Percentiles rank a stretch among this genome's conserved stretches.
Evolutionary conservation across 2,888 invertebrate genomes (phyloP).

Genomic region (Ramazzottius varieornatus): DNA sequence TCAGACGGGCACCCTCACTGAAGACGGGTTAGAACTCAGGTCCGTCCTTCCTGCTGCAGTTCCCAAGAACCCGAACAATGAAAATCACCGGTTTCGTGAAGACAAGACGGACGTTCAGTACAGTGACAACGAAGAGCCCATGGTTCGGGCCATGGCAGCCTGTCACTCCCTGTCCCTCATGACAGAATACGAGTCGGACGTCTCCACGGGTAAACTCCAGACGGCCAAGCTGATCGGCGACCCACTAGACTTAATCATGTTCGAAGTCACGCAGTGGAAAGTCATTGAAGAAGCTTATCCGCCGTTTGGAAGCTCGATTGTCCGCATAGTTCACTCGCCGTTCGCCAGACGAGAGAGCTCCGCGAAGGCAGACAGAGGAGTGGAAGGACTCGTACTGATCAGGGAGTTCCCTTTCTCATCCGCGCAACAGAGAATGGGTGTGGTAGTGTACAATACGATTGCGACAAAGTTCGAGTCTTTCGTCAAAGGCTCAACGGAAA

Average conservation of each 20-base stretch:
- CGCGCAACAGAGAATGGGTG: constrained; percentile 30
- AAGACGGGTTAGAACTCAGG: constrained; percentile 23
- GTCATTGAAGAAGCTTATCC: constrained; percentile 20
- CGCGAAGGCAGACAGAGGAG: neutral
- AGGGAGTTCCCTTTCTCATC: constrained; percentile 29
- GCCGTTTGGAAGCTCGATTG: constrained; percentile 24
- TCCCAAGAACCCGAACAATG: neutral
- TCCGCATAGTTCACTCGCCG: constrained; percentile 21
- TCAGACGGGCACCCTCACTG: constrained; percentile 24
- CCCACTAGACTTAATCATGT: constrained; percentile 28
- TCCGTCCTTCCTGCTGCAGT: constrained; percentile 17
- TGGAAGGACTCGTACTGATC: constrained; percentile 21
- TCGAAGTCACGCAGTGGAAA: constrained; percentile 26
- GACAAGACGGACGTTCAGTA: constrained; percentile 9
- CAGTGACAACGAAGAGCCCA: constrained; percentile 11
- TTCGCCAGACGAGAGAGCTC: neutral
- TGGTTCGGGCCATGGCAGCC: constrained; percentile 23
- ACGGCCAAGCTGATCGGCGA: constrained; percentile 21
- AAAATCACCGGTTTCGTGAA: neutral
- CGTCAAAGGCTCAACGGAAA: constrained; percentile 32
- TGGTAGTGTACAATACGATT: constrained; percentile 24
- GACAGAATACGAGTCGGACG: constrained; percentile 14
- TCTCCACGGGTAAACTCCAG: neutral
- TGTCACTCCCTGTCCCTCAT: constrained; percentile 27
- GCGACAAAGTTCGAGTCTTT: constrained; percentile 24